Base-by-base conservation (phyloP, 1,140 invertebrate genomes). In the Uloborus diversus region DNA sequence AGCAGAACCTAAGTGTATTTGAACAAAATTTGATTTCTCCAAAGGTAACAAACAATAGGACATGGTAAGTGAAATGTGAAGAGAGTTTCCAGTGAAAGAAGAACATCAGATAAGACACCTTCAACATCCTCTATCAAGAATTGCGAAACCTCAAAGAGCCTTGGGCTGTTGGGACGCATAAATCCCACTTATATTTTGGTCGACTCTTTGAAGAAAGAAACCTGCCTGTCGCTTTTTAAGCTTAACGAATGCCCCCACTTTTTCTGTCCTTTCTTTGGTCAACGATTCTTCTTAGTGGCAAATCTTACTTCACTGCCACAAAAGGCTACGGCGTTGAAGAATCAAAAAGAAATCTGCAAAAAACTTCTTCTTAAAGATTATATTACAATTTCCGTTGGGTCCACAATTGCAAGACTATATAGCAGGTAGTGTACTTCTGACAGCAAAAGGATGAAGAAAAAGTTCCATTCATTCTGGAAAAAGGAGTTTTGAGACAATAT, bases 131-230 rank as follows among this genome's bases (percentile, higher is more conserved):
- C 37, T 42, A 13, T 42, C 2, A 13, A 17, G 37, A 9, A 17
- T 42, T 42, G 37, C 9, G 37, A 13, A 42, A 13, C 37, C 37
- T 42, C 37, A 30, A 11, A 30, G 17, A n/a, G 35, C 69, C 69
- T 5, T 23, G 11, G 20, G 69, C 53, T 71, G 59, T 47, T 35
- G 33, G 69, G 56, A 28, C 51, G 59, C 69, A 71, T 71, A 71
- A 71, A 71, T 71, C 51, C 69, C 56, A 71, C 69, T 71, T 71
- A 71, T 61, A 71, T 71, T 71, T 56, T 32, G 53, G 66, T n/a
- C 42, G 64, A 7, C 30, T 59, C 59, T 56, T 59, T 33, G 42
- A 56, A 59, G 47, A 71, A 71, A 42, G 53, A 59, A 51, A 33
- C n/a, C n/a, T n/a, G n/a, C n/a, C n/a, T n/a, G n/a, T n/a, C n/a